Evolutionary conservation across 1,140 invertebrate species (phyloP).

Genomic region (Zaprionus lachaisei): DNA sequence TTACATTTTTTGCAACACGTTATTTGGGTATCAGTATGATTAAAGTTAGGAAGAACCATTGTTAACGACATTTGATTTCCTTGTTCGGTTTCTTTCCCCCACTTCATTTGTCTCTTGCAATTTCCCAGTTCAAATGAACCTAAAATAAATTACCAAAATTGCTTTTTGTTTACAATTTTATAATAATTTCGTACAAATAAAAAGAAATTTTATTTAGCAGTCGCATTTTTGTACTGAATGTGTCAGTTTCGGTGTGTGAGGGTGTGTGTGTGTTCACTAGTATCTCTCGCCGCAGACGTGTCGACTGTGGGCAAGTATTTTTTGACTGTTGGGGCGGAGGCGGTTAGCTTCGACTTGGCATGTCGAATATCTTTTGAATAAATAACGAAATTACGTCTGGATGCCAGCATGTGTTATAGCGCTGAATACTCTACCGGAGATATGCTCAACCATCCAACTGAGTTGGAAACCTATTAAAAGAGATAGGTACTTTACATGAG

Average conservation of each 20-base stretch:
- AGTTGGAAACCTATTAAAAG: background rate
- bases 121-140: conserved; percentile 35
- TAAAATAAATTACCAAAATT: background rate
- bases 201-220: conserved; percentile 7
- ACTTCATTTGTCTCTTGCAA: background rate
- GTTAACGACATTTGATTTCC: background rate
- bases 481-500: background rate
- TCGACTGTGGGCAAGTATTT: background rate
- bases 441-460: background rate
- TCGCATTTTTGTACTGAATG: conserved; percentile 1
- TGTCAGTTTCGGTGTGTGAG: background rate
- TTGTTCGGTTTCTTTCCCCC: background rate
- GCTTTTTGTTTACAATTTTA: conserved; percentile 32
- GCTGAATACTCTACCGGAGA: conserved; percentile 10
- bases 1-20: background rate
- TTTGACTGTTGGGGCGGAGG: background rate
- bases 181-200: conserved; percentile 35
- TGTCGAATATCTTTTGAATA: conserved; percentile 67
- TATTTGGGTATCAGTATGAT: background rate
- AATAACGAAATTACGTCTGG: conserved; percentile 74
- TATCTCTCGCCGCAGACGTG: background rate
- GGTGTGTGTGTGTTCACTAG: background rate
- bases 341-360: conserved; percentile 9
- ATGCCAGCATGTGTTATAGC: conserved; percentile 12
- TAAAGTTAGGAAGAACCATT: background rate